Percentiles rank a stretch among this genome's conserved stretches.
These are phyloP conservation scores for Stichopus horrens DNA, from an alignment of 53 echinoderm and acorn worm species.

Conservation along the genomic window DNA sequence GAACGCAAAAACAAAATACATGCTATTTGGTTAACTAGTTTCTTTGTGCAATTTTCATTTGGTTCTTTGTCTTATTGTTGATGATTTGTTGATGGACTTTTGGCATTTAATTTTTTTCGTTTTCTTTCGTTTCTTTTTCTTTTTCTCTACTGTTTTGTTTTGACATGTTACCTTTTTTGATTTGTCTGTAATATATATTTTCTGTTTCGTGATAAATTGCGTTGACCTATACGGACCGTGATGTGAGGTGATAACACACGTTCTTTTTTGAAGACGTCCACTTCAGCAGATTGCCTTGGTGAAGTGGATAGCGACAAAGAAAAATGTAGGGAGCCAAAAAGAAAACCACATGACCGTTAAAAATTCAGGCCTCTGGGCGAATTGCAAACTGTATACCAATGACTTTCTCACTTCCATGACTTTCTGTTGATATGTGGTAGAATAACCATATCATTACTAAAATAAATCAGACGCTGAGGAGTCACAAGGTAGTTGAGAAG, in stretches of 20 bases:
- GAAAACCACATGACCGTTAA: background rate
- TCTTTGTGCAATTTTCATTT: too few relatives aligned
- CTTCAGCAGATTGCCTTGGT: background rate
- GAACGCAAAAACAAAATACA: too few relatives aligned
- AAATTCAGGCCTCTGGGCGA: background rate
- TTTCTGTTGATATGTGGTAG: too few relatives aligned
- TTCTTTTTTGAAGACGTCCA: background rate
- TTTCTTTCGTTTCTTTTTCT: background rate
- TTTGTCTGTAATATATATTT: background rate
- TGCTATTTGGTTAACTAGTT: too few relatives aligned
- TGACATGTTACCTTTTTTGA: background rate
- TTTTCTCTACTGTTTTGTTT: background rate
- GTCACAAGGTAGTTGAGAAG: too few relatives aligned
- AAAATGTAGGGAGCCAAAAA: background rate
- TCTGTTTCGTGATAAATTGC: background rate
- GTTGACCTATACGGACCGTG: background rate
- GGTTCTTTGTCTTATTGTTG: too few relatives aligned
- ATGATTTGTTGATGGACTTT: too few relatives aligned
- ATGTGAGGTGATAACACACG: background rate
- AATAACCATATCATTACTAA: too few relatives aligned
- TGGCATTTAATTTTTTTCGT: background rate
- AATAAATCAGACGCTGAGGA: too few relatives aligned
- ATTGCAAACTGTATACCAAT: background rate
- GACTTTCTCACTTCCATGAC: background rate
- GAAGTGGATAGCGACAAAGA: background rate